A percentile compares a stretch with the other conserved stretches of the same genome.
phyloP scores from a whole-genome alignment of 2,888 invertebrate genomes.

The Portevinia maculata region DNA sequence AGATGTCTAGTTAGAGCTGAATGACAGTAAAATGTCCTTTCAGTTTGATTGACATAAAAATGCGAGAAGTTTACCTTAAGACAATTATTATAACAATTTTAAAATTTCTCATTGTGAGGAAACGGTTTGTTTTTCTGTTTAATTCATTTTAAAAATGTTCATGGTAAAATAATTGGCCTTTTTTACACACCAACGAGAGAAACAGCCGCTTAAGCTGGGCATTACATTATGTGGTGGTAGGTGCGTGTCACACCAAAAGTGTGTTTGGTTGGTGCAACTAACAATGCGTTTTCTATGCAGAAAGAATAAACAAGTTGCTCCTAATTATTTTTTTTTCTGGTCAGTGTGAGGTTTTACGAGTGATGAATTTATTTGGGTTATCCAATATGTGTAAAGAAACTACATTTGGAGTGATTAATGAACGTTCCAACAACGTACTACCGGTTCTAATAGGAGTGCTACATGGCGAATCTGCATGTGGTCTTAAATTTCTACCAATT shows the following conservation, averaged over 20 bases:
- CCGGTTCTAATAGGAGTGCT: too few species aligned
- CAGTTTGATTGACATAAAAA: constrained; percentile 80
- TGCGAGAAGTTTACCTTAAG: constrained; percentile 82
- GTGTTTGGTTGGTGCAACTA: not conserved
- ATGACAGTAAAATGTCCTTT: constrained; percentile 64
- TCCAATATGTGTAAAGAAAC: not conserved
- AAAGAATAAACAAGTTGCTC: not conserved
- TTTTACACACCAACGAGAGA: constrained; percentile 22
- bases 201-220: not conserved
- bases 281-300: not conserved
- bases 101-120: constrained; percentile 42
- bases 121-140: constrained; percentile 19
- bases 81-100: constrained; percentile 80
- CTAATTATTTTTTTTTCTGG: not conserved
- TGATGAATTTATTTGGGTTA: not conserved
- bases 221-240: not conserved
- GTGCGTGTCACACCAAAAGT: not conserved
- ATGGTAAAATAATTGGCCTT: constrained; percentile 29
- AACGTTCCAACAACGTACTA: too few species aligned
- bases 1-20: constrained; percentile 39
- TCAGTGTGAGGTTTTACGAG: too few species aligned
- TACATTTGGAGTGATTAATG: too few species aligned
- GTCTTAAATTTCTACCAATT: too few species aligned
- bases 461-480: too few species aligned
- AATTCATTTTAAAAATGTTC: not conserved